Conservation (phyloP, 2,797 vertebrate species). For the Taenioides sp. region DNA sequence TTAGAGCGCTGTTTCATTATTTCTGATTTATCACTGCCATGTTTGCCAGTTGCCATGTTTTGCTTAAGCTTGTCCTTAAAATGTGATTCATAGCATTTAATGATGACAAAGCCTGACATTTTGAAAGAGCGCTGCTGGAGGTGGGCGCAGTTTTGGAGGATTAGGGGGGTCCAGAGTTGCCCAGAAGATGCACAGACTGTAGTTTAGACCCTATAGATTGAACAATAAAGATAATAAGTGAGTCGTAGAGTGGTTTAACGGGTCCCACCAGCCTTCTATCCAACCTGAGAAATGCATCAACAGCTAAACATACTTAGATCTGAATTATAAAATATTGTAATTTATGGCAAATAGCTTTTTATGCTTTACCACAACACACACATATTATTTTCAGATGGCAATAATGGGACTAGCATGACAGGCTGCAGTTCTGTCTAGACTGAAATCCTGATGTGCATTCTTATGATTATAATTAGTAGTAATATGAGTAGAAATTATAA, state of each 20-base stretch:
- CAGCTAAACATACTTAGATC: too few species aligned
- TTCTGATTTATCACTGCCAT: constrained; percentile 77
- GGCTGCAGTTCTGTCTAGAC: too few species aligned
- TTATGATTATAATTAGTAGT: too few species aligned
- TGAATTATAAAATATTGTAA: not conserved
- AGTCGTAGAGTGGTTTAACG: constrained; percentile 24
- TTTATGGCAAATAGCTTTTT: not conserved
- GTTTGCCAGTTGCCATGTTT: constrained; percentile 68
- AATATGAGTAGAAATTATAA: too few species aligned
- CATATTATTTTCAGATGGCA: not conserved
- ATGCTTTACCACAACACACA: not conserved
- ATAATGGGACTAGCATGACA: not conserved
- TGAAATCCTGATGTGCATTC: not conserved
- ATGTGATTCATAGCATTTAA: constrained; percentile 66
- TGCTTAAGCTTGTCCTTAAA: constrained; percentile 42
- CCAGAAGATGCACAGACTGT: constrained; percentile 23
- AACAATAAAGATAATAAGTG: constrained; percentile 42
- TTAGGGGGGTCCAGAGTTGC: constrained; percentile 46
- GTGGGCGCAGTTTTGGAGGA: constrained; percentile 58
- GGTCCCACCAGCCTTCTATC: constrained; percentile 10
- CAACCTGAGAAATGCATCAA: not conserved
- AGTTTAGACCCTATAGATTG: constrained; percentile 22
- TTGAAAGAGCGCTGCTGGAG: constrained; percentile 54
- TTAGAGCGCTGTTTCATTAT: constrained; percentile 78
- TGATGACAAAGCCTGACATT: constrained; percentile 56